Base-by-base conservation (phyloP, 2,797 vertebrate species). In the Orientallactaga sibirica region DNA sequence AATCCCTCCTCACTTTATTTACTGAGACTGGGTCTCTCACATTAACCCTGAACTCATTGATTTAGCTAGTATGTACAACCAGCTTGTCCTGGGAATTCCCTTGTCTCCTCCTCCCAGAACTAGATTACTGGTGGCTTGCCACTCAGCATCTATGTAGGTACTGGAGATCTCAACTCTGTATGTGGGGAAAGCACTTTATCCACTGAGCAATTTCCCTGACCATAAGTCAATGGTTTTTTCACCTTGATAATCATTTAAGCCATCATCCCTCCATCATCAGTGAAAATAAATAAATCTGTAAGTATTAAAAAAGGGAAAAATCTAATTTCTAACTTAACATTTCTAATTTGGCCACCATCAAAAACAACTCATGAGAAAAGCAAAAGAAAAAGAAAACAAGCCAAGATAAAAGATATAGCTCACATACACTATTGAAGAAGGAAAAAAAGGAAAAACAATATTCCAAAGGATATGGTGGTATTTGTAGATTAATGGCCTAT, bases 401-500 rank as follows among this genome's bases (percentile, higher is more conserved):
- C 27, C 29, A 4, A 75, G 48, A 86, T 58, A 52, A 25, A 48
- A 61, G n/a, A 58, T 19, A 22, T 25, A 27, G 24, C 9, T 9
- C 22, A 18, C 16, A 22, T 62, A 7, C 6, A 12, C 7, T 19
- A 62, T 62, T 20, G 25, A 24, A 76, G 48, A 66, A 9, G 37
- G 15, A 16, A 58, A 58, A 58, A 58, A 58, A 58, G 55, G 14
- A 11, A 16, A 58, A 14, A 4, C 41, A 88, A 2, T 48, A 37
- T 75, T 93, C 67, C 64, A 91, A 80, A 81, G 37, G 61, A 58
- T 22, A 19, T 76, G 41, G 19, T 81, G 64, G 84, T 96, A 61
- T 93, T 81, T 70, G 37, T 86, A 94, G 58, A 88, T 15, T 91
- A 95, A 88, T 79, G 91, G n/a, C 52, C 48, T 70, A 66, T 95